Percentiles rank a stretch among this genome's conserved stretches.
These are phyloP conservation scores for Drosophila mayaguana DNA, from an alignment of 2,888 invertebrate species.

Conservation along the genomic window DNA sequence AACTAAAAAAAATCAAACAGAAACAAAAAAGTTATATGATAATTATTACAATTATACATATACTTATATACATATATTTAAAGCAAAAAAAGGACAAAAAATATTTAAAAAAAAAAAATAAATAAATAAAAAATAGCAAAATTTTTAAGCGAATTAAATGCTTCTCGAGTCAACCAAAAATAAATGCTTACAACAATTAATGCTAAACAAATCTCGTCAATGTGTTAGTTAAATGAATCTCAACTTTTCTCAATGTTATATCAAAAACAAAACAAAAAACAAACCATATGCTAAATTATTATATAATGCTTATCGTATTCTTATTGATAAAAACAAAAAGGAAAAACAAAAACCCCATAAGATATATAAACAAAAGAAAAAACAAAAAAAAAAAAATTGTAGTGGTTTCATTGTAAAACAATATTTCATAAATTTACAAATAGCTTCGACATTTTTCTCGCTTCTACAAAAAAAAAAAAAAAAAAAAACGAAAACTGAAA, in stretches of 20 bases:
- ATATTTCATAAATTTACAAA: constrained; percentile 68
- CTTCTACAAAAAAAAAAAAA: constrained; percentile 52
- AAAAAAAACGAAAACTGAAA: constrained; percentile 38
- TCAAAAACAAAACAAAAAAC: constrained; percentile 20
- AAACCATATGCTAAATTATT: constrained; percentile 60
- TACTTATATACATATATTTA: constrained; percentile 36
- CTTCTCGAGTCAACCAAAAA: constrained; percentile 48
- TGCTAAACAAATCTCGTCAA: constrained; percentile 67
- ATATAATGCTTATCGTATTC: constrained; percentile 55
- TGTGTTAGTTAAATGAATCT: constrained; percentile 82
- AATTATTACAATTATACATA: constrained; percentile 41
- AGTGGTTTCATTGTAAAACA: constrained; percentile 83
- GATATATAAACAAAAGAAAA: constrained; percentile 34
- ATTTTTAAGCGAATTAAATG: constrained; percentile 69
- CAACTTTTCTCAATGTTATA: constrained; percentile 79
- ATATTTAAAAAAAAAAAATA: constrained; percentile 29
- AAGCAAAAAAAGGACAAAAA: constrained; percentile 11
- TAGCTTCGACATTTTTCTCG: constrained; percentile 68
- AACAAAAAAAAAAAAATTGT: constrained; percentile 66
- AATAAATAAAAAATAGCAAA: constrained; percentile 62
- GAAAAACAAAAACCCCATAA: constrained; percentile 22
- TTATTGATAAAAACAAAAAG: constrained; percentile 34
- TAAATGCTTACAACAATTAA: constrained; percentile 57
- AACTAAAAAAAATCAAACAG: constrained; percentile 14
- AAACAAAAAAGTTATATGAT: constrained; percentile 24